These are phyloP conservation scores for Onychomys leucogaster DNA, from an alignment of 2,797 vertebrate species.

Conservation along the genomic window DNA sequence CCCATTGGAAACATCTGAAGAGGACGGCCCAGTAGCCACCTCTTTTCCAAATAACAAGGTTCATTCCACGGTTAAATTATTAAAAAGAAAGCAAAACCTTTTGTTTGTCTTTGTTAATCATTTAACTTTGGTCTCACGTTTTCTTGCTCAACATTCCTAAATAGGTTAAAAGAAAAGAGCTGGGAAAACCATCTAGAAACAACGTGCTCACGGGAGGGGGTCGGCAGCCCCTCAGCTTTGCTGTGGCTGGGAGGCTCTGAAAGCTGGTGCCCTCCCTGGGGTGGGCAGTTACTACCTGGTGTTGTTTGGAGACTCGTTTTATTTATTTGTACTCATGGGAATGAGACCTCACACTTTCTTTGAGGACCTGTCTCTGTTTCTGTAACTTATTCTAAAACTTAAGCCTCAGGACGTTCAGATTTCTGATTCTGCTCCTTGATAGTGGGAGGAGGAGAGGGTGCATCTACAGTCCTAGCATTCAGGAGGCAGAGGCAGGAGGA, in stretches of 20 bases:
- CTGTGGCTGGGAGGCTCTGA: neutral
- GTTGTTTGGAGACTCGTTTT: neutral
- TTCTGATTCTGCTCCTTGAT: neutral
- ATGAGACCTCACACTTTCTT: neutral
- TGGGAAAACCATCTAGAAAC: constrained; percentile 12
- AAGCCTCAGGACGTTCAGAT: neutral
- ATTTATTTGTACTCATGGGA: neutral
- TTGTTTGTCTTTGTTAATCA: constrained; percentile 56
- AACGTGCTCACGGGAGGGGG: no score
- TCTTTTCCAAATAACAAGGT: constrained; percentile 57
- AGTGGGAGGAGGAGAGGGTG: neutral
- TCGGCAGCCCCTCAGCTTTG: no score
- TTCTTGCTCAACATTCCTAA: constrained; percentile 58
- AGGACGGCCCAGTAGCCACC: neutral
- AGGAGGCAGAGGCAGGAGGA: neutral
- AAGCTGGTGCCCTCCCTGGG: neutral
- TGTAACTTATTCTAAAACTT: neutral
- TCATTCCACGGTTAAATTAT: constrained; percentile 4
- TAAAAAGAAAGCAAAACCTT: neutral
- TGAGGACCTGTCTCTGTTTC: neutral
- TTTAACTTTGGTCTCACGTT: constrained; percentile 58
- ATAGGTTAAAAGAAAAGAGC: constrained; percentile 28
- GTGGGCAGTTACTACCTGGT: no score
- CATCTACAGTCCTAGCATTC: neutral
- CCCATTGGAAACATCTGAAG: constrained; percentile 42